Percentiles rank a stretch among this genome's conserved stretches.
phyloP scores from a whole-genome alignment of 2,797 vertebrate genomes.

The Darevskia nairensis region DNA sequence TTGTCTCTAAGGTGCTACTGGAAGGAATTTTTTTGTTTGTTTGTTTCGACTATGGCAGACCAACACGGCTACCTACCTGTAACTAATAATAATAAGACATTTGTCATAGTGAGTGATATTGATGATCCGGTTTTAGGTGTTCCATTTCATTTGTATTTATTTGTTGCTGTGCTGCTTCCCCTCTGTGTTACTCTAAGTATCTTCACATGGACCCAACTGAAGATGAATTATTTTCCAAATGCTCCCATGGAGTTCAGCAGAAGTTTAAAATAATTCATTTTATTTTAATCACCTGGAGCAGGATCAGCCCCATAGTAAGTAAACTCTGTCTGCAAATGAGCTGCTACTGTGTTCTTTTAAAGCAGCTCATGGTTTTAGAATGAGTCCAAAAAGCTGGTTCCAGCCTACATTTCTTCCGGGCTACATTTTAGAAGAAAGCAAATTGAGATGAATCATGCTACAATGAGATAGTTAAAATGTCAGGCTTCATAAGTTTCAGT shows the following conservation, averaged over 20 bases:
- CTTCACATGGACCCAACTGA: background rate
- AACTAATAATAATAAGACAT: background rate
- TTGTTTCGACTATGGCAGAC: too few relatives aligned
- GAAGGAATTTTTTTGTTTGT: too few relatives aligned
- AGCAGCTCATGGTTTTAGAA: constrained; percentile 64
- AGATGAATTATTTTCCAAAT: constrained; percentile 12
- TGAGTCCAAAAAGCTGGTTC: constrained; percentile 56
- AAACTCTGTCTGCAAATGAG: constrained; percentile 49
- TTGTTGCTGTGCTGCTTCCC: background rate
- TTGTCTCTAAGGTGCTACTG: too few relatives aligned
- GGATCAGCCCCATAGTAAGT: constrained; percentile 48
- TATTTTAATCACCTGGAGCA: constrained; percentile 30
- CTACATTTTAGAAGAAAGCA: constrained; percentile 74
- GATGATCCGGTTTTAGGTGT: background rate
- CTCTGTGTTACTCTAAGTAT: background rate
- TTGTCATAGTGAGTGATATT: background rate
- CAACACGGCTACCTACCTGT: too few relatives aligned
- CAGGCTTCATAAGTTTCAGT: constrained; percentile 76
- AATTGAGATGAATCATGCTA: constrained; percentile 78
- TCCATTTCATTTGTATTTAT: background rate
- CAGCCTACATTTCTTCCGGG: constrained; percentile 66
- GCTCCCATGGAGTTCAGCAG: constrained; percentile 19
- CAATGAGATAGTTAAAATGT: constrained; percentile 77
- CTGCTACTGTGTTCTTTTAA: constrained; percentile 52
- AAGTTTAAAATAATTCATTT: constrained; percentile 9